phyloP scores from a whole-genome alignment of 1,140 invertebrate species.

The Gyrodactylus salaris region DNA sequence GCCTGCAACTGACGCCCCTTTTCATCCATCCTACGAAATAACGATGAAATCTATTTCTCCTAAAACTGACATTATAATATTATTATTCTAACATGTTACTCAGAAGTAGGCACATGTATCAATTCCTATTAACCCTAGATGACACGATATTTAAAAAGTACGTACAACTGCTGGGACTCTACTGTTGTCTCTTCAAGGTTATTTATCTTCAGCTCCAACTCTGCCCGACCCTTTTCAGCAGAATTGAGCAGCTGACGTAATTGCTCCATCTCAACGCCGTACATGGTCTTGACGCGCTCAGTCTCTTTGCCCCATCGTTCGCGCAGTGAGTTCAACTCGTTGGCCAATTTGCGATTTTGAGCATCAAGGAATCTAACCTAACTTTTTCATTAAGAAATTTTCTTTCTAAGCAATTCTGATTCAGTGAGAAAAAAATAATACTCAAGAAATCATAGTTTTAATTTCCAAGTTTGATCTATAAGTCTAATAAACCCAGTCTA shows the following conservation, averaged over 20 bases:
- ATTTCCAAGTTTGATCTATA: no score
- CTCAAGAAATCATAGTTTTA: not conserved
- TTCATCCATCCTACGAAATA: slow-evolving; percentile 1
- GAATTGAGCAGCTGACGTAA: slow-evolving; percentile 16
- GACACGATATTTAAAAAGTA: no score
- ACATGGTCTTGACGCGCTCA: slow-evolving; percentile 21
- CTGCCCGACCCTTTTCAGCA: slow-evolving; percentile 15
- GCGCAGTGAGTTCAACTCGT: slow-evolving; percentile 20
- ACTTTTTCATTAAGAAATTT: not conserved
- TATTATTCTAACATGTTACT: not conserved
- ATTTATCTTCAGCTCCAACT: slow-evolving; percentile 14
- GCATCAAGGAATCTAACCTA: slow-evolving; percentile 20
- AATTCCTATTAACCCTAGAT: no score
- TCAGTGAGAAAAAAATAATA: not conserved
- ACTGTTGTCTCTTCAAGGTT: slow-evolving; percentile 9
- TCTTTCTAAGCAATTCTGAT: not conserved
- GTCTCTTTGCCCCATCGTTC: slow-evolving; percentile 23
- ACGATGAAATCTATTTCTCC: not conserved
- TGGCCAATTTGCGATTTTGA: slow-evolving; percentile 21
- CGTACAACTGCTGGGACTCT: slow-evolving; percentile 1
- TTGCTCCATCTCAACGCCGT: slow-evolving; percentile 21
- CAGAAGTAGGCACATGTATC: no score
- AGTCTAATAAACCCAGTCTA: no score
- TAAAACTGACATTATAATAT: not conserved
- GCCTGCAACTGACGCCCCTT: not conserved